Evolutionary conservation across 2,888 invertebrate species (phyloP).

Genomic region (Zygothrica quintamaculata): DNA sequence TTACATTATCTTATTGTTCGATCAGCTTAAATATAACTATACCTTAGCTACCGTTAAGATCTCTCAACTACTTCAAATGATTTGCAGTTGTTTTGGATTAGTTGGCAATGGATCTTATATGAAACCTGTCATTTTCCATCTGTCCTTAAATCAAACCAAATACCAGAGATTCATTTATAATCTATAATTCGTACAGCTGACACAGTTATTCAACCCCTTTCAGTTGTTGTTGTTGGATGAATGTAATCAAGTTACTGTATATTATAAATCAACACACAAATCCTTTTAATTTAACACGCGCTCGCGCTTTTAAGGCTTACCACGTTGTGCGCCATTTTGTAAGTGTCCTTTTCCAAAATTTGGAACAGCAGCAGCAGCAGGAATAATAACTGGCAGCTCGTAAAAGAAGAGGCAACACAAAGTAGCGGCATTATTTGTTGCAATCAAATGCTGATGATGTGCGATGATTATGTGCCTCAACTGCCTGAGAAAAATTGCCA

Average conservation of each 20-base stretch:
- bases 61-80: conserved; percentile 29
- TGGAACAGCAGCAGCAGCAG: conserved; percentile 6
- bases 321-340: conserved; percentile 64
- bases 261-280: conserved; percentile 80
- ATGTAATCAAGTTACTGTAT: conserved; percentile 25
- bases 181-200: conserved; percentile 6
- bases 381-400: conserved; percentile 23
- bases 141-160: conserved; percentile 17
- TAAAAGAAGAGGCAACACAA: conserved; percentile 68
- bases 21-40: conserved; percentile 63
- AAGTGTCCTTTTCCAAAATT: too few species aligned
- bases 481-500: conserved; percentile 69
- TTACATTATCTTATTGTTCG: conserved; percentile 74
- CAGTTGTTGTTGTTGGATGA: conserved; percentile 13
- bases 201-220: conserved; percentile 37
- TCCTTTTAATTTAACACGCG: conserved; percentile 79
- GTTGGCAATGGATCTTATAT: conserved; percentile 1
- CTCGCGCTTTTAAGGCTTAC: conserved; percentile 41
- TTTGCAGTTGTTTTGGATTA: conserved; percentile 51
- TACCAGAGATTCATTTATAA: background rate
- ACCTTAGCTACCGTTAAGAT: conserved; percentile 60
- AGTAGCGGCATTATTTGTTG: conserved; percentile 84
- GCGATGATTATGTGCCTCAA: conserved; percentile 75
- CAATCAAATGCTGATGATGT: conserved; percentile 84
- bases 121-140: conserved; percentile 14